These are phyloP conservation scores for Pachydiplax longipennis DNA, from an alignment of 2,888 invertebrate species.

Conservation along the genomic window DNA sequence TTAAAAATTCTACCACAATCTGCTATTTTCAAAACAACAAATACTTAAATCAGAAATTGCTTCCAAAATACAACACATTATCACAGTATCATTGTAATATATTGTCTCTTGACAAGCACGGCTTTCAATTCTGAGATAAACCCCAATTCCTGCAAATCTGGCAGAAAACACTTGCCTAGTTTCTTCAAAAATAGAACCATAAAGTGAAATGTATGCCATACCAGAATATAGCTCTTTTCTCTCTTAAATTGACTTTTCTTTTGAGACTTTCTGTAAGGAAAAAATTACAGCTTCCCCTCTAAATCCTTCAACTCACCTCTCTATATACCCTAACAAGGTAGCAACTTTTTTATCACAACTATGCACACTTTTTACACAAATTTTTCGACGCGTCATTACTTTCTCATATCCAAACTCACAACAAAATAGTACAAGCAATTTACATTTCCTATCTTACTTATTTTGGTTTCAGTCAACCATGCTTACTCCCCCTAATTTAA, in stretches of 20 bases:
- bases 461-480: neutral
- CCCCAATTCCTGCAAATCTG: neutral
- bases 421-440: neutral
- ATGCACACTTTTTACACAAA: neutral
- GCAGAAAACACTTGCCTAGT: neutral
- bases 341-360: neutral
- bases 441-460: neutral
- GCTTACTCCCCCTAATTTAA: neutral
- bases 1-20: too few relatives aligned
- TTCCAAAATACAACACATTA: conserved; percentile 7
- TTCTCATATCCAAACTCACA: neutral
- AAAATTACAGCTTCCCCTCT: neutral
- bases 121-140: neutral
- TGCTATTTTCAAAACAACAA: too few relatives aligned
- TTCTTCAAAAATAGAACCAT: neutral
- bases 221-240: neutral
- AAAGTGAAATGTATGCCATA: neutral
- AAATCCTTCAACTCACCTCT: neutral
- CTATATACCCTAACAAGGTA: neutral
- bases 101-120: neutral
- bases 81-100: conserved; percentile 22
- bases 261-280: neutral
- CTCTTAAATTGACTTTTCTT: neutral
- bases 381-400: neutral
- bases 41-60: too few relatives aligned